Evolutionary conservation across 1,140 invertebrate species (phyloP).

Genomic region (Rhagoletis pomonella): DNA sequence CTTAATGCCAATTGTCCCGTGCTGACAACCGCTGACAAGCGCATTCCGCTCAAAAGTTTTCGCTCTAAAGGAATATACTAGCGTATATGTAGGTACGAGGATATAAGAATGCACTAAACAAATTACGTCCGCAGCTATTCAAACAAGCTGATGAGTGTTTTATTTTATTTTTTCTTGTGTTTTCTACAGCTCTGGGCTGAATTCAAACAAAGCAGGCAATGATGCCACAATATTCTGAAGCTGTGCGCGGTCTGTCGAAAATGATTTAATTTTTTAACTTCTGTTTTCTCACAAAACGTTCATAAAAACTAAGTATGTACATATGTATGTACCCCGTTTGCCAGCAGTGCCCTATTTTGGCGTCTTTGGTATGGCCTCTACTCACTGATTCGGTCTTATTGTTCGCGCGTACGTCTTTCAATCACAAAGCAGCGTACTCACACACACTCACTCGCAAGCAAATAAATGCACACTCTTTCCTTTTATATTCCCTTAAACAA

Average conservation of each 20-base stretch:
- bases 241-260: conserved; percentile 40
- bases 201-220: conserved; percentile 31
- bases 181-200: neutral
- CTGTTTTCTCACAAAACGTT: conserved; percentile 8
- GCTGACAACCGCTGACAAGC: conserved; percentile 46
- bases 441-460: neutral
- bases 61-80: neutral
- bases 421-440: neutral
- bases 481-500: conserved; percentile 27
- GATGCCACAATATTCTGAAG: conserved; percentile 36
- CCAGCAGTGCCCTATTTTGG: neutral
- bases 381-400: neutral
- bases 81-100: too few species aligned
- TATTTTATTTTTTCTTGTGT: neutral
- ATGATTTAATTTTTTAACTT: conserved; percentile 50
- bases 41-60: conserved; percentile 23
- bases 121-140: conserved; percentile 1
- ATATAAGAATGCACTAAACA: neutral
- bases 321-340: neutral
- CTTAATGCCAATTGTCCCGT: conserved; percentile 50
- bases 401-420: conserved; percentile 27
- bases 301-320: too few species aligned
- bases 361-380: neutral
- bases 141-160: conserved; percentile 1
- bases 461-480: neutral